Evolutionary conservation across 2,888 invertebrate species (phyloP).

Genomic region (Tanaodytes sp.): DNA sequence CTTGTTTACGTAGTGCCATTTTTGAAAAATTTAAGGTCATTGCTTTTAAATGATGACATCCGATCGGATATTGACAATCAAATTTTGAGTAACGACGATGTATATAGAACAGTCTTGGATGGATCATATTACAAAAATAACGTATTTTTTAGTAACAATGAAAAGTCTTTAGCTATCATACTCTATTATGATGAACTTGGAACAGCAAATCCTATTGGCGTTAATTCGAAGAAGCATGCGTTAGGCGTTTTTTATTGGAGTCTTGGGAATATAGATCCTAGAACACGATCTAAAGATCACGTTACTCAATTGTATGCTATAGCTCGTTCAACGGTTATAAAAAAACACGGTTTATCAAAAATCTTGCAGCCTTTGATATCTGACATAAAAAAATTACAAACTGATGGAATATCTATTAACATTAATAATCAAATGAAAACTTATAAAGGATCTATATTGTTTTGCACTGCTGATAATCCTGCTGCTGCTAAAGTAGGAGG

Average conservation of each 20-base stretch:
- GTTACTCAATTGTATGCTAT: constrained; percentile 5
- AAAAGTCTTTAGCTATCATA: constrained; percentile 12
- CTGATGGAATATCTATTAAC: constrained; percentile 36
- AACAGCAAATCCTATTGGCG: constrained; percentile 5
- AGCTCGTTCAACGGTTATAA: not conserved
- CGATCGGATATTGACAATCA: not conserved
- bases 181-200: constrained; percentile 14
- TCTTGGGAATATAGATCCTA: constrained; percentile 10
- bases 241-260: constrained; percentile 15
- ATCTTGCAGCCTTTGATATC: constrained; percentile 4
- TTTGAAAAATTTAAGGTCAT: constrained; percentile 34
- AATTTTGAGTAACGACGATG: not conserved
- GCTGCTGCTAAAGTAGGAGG: constrained; percentile 46
- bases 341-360: constrained; percentile 10
- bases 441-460: constrained; percentile 51
- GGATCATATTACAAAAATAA: constrained; percentile 3
- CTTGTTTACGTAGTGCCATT: constrained; percentile 5
- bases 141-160: not conserved
- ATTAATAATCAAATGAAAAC: constrained; percentile 26
- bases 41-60: not conserved
- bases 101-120: constrained; percentile 12
- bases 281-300: constrained; percentile 6
- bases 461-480: constrained; percentile 16
- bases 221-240: not conserved
- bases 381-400: constrained; percentile 35